phyloP scores from a whole-genome alignment of 1,140 invertebrate species.

The Trichonephila clavata region DNA sequence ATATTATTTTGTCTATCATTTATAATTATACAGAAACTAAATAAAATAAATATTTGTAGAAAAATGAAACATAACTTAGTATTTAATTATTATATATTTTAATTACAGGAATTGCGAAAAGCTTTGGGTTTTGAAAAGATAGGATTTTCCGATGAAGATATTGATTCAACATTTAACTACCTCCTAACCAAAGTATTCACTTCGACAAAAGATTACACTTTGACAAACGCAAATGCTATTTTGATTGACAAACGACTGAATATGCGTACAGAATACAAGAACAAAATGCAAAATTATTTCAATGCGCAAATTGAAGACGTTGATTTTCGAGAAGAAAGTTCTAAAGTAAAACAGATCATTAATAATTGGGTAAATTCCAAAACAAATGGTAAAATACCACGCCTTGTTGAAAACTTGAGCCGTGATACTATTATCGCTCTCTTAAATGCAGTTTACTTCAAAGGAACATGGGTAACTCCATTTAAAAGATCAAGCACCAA shows the following conservation, averaged over 20 bases:
- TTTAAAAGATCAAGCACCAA: slow-evolving; percentile 75
- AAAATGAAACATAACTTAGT: too few relatives aligned
- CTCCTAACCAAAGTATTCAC: neutral
- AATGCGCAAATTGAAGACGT: neutral
- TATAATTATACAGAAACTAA: too few relatives aligned
- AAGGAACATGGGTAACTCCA: slow-evolving; percentile 78
- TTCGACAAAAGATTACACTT: neutral
- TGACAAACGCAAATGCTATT: neutral
- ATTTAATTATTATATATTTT: too few relatives aligned
- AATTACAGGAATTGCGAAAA: neutral
- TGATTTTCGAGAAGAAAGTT: slow-evolving; percentile 65
- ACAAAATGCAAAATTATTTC: neutral
- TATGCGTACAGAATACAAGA: neutral
- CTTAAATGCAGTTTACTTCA: slow-evolving; percentile 80
- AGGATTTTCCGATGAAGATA: neutral
- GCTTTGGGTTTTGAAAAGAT: neutral
- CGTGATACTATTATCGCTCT: slow-evolving; percentile 54
- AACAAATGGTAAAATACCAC: slow-evolving; percentile 78
- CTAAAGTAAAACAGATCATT: slow-evolving; percentile 34
- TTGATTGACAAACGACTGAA: neutral
- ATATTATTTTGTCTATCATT: too few relatives aligned
- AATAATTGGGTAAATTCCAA: slow-evolving; percentile 77
- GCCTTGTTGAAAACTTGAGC: slow-evolving; percentile 77
- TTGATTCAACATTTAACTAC: neutral
- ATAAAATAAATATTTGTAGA: too few relatives aligned